Conservation (phyloP, 2,888 invertebrate species). For the Oscheius sp. region DNA sequence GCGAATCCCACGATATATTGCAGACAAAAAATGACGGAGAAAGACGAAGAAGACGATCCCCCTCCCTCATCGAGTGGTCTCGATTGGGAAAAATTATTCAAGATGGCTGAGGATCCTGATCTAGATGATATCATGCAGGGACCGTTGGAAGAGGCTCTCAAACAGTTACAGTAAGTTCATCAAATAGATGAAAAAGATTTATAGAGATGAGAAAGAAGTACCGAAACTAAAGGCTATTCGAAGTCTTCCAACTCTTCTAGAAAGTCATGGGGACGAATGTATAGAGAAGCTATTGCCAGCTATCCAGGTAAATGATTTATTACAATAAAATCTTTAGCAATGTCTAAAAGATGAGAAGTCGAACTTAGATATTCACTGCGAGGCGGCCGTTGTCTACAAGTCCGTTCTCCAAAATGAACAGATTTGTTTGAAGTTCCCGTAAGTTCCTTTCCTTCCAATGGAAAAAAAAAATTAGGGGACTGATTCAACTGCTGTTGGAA, state of each 20-base stretch:
- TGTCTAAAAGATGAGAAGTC: slow-evolving; percentile 51
- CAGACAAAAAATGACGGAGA: slow-evolving; percentile 35
- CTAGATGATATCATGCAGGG: slow-evolving; percentile 44
- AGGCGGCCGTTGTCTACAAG: slow-evolving; percentile 65
- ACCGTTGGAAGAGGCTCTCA: slow-evolving; percentile 44
- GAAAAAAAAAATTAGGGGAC: slow-evolving; percentile 43
- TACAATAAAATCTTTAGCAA: slow-evolving; percentile 22
- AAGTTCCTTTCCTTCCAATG: slow-evolving; percentile 14
- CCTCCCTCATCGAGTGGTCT: slow-evolving; percentile 28
- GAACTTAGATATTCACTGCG: slow-evolving; percentile 65
- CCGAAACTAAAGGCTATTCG: slow-evolving; percentile 60
- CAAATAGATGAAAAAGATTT: background rate
- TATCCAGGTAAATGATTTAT: slow-evolving; percentile 42
- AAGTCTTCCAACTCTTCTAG: slow-evolving; percentile 54
- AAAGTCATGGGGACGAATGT: slow-evolving; percentile 56
- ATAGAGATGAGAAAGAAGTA: slow-evolving; percentile 58
- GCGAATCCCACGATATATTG: too few relatives aligned
- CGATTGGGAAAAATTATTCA: slow-evolving; percentile 52
- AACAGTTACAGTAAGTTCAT: slow-evolving; percentile 26
- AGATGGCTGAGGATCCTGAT: slow-evolving; percentile 56
- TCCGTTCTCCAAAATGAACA: slow-evolving; percentile 57
- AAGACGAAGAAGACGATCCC: slow-evolving; percentile 39
- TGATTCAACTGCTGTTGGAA: slow-evolving; percentile 55
- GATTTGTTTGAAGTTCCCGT: slow-evolving; percentile 51
- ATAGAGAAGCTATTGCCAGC: slow-evolving; percentile 57